Evolutionary conservation across 2,888 invertebrate genomes (phyloP), one percentile per base, ranked within the genome.

Genomic region (Sarcophaga variegata): DNA sequence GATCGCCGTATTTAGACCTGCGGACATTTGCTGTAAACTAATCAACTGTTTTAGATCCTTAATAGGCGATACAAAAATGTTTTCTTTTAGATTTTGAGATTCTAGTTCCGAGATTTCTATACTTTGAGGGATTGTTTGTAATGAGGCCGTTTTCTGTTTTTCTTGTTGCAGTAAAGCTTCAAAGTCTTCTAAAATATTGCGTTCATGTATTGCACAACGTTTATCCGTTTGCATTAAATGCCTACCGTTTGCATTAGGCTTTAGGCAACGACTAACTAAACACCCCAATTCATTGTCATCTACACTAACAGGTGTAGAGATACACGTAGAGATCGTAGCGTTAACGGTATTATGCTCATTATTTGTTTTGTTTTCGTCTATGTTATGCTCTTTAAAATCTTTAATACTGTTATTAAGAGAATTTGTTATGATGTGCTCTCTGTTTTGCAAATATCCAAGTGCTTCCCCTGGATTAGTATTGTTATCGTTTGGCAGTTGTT

Each of bases 181-280:
- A 70, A 91, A 91, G 14, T 89, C 90, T 86, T 90, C 90, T 25
- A 93, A 89, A 84, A 93, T 90, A 89, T 93, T 92, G 67, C 90
- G 91, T 85, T 92, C 92, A 88, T 92, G 91, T 85, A 93, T 91
- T 82, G 91, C 92, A 78, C 91, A 89, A 75, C 92, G 90, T 83
- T 89, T 89, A 22, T 63, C 63, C 10, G 66, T 64, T 54, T 81
- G 82, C 14, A 47, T 14, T 80, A 79, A 79, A 84, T 86, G 81
- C 84, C 86, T 87, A 83, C 47, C 81, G 74, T 45, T 37, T 3
- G 54, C 14, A 5, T 22, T 4, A 37, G 67, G 25, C 20, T 62
- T 62, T 12, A 64, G 20, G 20, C n/a, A 47, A 67, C 60, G 59
- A 70, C 74, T 86, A 70, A 69, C 12, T 45, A 8, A 4, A 54